Percentiles rank a stretch among this genome's conserved stretches.
Conservation (phyloP, 1,140 invertebrate species). For the Heliconius congener region DNA sequence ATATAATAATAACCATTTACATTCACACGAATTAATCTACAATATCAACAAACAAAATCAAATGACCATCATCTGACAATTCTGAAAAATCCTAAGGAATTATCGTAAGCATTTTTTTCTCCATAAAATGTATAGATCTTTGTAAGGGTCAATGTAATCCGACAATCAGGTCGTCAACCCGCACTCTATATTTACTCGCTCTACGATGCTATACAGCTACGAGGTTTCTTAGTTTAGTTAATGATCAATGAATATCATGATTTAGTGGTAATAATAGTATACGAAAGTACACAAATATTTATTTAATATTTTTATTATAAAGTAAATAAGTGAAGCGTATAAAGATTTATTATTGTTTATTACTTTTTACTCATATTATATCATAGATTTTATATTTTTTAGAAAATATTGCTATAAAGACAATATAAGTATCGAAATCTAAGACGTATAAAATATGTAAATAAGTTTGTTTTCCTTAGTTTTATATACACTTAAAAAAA, state of each 20-base stretch:
- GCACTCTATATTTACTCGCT: background rate
- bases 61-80: background rate
- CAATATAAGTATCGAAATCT: background rate
- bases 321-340: no score
- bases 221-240: background rate
- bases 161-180: constrained; percentile 1
- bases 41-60: background rate
- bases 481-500: background rate
- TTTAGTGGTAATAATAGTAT: background rate
- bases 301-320: no score
- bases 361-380: no score
- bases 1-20: no score
- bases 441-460: background rate
- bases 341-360: no score
- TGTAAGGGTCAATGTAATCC: constrained; percentile 1
- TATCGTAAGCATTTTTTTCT: background rate
- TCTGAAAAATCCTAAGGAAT: background rate
- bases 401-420: background rate
- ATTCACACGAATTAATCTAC: no score
- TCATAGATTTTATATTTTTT: background rate
- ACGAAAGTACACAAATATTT: background rate
- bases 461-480: background rate
- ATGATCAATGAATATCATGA: background rate
- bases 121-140: background rate
- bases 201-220: background rate